A percentile compares a stretch with the other conserved stretches of the same genome.
Conservation (phyloP, 2,113 vertebrate genomes). For the Boulengeromyrus knoepffleri region DNA sequence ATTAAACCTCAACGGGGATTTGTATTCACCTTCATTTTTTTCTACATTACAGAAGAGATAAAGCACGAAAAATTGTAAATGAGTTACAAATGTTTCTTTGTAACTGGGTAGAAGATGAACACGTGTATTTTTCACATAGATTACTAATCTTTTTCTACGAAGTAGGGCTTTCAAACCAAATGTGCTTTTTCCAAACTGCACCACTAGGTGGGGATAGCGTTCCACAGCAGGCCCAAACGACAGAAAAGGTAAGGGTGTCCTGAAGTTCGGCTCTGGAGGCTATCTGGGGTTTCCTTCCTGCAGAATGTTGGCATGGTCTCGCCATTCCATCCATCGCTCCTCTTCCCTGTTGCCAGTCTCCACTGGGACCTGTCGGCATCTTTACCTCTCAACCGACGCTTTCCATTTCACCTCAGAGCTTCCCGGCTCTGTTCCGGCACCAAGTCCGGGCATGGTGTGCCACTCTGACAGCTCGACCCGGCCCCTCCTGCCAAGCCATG, state of each 20-base stretch:
- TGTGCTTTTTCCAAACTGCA: neutral
- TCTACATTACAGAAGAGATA: neutral
- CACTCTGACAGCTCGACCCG: neutral
- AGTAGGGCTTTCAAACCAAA: neutral
- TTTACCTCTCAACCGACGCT: neutral
- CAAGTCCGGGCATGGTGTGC: neutral
- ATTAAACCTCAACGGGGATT: neutral
- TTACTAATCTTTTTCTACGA: neutral
- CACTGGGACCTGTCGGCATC: neutral
- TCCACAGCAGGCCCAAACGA: neutral
- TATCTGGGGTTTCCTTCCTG: neutral
- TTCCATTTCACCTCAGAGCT: neutral
- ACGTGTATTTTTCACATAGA: neutral
- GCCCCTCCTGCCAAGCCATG: neutral
- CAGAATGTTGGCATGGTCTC: neutral
- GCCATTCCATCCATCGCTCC: neutral
- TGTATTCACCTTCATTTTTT: neutral
- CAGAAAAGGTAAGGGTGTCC: neutral
- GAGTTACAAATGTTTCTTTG: neutral
- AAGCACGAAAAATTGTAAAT: neutral
- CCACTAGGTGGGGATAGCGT: conserved; percentile 32
- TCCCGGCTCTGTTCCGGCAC: neutral
- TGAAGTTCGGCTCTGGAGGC: neutral
- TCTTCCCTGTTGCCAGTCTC: neutral
- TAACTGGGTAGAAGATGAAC: neutral